These are phyloP conservation scores for Antheraea assamensis DNA, from an alignment of 2,888 invertebrate genomes.

Conservation along the genomic window DNA sequence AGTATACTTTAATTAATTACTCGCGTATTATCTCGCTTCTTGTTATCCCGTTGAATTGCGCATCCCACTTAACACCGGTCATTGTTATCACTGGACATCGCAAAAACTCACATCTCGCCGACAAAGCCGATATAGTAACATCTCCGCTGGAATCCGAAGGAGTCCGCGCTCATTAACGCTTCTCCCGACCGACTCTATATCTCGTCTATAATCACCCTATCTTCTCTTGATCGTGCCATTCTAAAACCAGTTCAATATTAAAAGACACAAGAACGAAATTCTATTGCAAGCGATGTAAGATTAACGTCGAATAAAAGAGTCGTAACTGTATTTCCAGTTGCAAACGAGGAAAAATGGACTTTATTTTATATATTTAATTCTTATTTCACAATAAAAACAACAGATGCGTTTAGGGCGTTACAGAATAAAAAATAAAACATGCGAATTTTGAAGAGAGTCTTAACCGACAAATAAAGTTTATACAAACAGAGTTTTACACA, in stretches of 20 bases:
- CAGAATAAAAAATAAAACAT: constrained; percentile 7
- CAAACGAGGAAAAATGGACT: constrained; percentile 29
- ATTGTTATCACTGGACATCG: constrained; percentile 75
- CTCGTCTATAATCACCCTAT: constrained; percentile 44
- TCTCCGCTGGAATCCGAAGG: constrained; percentile 72
- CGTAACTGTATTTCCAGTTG: background rate
- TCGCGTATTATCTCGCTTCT: constrained; percentile 56
- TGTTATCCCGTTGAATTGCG: constrained; percentile 63
- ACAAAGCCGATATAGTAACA: constrained; percentile 77
- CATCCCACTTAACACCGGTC: constrained; percentile 66
- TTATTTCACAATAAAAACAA: constrained; percentile 13
- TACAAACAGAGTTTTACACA: constrained; percentile 22
- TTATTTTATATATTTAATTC: constrained; percentile 19
- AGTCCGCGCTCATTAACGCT: constrained; percentile 79
- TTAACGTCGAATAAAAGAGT: background rate
- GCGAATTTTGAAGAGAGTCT: constrained; percentile 24
- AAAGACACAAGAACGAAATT: constrained; percentile 24
- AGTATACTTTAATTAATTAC: constrained; percentile 63
- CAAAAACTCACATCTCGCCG: constrained; percentile 76
- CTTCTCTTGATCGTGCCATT: constrained; percentile 26
- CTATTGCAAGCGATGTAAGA: background rate
- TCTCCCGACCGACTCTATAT: constrained; percentile 50
- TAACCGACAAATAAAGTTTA: constrained; percentile 18
- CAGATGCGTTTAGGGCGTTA: constrained; percentile 11
- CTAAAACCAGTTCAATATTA: constrained; percentile 21